Evolutionary conservation across 2,113 vertebrate species (phyloP).

Genomic region (Gnathonemus longibarbis): DNA sequence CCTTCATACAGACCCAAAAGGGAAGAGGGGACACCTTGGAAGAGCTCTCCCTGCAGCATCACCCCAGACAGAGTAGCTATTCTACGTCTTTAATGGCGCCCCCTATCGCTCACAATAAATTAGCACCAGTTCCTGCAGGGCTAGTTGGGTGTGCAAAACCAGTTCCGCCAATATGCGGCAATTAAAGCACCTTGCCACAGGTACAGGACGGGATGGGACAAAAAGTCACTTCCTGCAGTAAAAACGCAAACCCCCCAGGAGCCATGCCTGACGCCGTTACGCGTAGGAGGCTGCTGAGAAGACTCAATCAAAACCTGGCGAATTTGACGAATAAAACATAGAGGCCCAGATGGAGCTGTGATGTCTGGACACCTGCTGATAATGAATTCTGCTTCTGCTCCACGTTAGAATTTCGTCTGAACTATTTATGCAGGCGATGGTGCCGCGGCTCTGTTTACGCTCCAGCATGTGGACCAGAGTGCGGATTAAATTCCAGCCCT

Average conservation of each 20-base stretch:
- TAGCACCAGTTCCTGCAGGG: background rate
- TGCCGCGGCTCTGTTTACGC: background rate
- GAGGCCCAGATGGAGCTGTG: background rate
- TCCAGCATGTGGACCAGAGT: background rate
- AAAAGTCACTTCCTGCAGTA: background rate
- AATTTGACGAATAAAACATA: background rate
- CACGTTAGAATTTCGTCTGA: slow-evolving; percentile 1
- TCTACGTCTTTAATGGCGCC: background rate
- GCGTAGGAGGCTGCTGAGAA: too few relatives aligned
- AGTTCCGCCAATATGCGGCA: background rate
- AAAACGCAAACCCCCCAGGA: background rate
- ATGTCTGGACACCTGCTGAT: slow-evolving; percentile 1
- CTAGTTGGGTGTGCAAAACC: background rate
- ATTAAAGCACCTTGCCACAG: background rate
- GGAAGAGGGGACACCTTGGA: background rate
- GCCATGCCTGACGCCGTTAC: background rate
- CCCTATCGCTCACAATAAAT: background rate
- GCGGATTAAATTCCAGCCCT: background rate
- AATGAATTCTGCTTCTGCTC: slow-evolving; percentile 2
- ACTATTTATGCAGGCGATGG: background rate
- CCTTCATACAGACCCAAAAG: background rate
- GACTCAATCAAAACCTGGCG: background rate
- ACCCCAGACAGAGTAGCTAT: background rate
- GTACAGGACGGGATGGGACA: background rate
- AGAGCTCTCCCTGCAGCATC: background rate